Base-by-base conservation (phyloP, 2,888 invertebrate species). In the Pharmacophagus antenor region DNA sequence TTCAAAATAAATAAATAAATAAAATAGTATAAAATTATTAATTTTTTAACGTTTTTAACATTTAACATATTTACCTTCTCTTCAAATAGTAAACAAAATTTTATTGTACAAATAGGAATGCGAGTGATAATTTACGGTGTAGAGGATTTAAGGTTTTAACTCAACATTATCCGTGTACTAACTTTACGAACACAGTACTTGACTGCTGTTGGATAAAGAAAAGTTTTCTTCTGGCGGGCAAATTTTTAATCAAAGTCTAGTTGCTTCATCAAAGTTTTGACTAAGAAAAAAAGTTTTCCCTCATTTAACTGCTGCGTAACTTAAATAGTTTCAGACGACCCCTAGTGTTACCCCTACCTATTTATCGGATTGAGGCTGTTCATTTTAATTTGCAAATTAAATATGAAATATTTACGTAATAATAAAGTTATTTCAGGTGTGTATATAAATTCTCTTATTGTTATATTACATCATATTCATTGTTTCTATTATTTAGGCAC, bases 171-270 rank as follows among this genome's bases (percentile, higher is more conserved):
- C 44, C 15, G 15, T n/a, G 18, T n/a, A 20, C 8, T 8, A 47
- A 55, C 55, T 48, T 58, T 48, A 22, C 37, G 15, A 46, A 41
- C 18, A n/a, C 31, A 51, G 52, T 58, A 21, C 8, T 27, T 18
- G n/a, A 23, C 47, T 47, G 22, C 48, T 20, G 46, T 22, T 22
- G 18, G 42, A 53, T 42, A 55, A 55, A n/a, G 18, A 49, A 55
- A 42, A 50, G 15, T 27, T 47, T 46, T 21, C n/a, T 15, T 15
- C 25, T 25, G 3, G 18, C 50, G 12, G 20, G 46, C 15, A 49
- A 22, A 55, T 46, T 55, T 59, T 50, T 37, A 60, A 55, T 55
- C 50, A 60, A 31, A 55, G 20, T 60, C 50, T 55, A 55, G 50
- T 46, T 42, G 31, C 44, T 55, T 50, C 44, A 46, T 55, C 55